Conservation (phyloP, 2,797 vertebrate species). For the Champsocephalus esox region DNA sequence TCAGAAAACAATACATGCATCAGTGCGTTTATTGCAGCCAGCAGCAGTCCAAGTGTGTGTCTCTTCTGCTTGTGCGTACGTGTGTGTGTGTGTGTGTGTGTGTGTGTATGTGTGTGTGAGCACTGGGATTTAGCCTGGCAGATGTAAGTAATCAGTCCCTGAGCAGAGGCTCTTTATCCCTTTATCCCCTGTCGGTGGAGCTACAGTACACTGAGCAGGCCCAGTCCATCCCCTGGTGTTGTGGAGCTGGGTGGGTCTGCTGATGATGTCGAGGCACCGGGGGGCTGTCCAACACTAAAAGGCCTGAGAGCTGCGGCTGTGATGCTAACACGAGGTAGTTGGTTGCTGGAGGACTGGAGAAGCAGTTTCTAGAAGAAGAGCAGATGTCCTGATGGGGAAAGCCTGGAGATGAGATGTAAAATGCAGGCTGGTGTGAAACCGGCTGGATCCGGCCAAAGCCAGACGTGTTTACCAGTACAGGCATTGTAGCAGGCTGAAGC, state of each 20-base stretch:
- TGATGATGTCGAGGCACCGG: conserved; percentile 48
- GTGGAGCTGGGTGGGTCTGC: conserved; percentile 50
- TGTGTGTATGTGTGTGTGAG: conserved; percentile 63
- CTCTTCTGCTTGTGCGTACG: conserved; percentile 39
- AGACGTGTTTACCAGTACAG: conserved; percentile 23
- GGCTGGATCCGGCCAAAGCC: conserved; percentile 61
- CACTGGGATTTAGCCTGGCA: conserved; percentile 86
- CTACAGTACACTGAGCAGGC: conserved; percentile 80
- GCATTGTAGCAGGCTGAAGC: conserved; percentile 1
- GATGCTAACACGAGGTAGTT: conserved; percentile 1
- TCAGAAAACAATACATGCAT: conserved; percentile 76
- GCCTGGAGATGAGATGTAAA: conserved; percentile 20
- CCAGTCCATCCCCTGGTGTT: conserved; percentile 68
- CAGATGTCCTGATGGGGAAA: conserved; percentile 34
- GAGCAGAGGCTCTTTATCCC: conserved; percentile 91
- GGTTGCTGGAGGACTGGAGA: conserved; percentile 24
- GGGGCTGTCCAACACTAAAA: conserved; percentile 29
- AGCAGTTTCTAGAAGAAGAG: conserved; percentile 23
- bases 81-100: conserved; percentile 54
- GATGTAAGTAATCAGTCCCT: conserved; percentile 92
- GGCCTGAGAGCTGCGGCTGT: conserved; percentile 26
- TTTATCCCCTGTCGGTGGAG: conserved; percentile 91
- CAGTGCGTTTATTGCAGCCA: conserved; percentile 64
- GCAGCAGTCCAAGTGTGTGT: conserved; percentile 66
- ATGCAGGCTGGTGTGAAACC: conserved; percentile 5